Evolutionary conservation across 2,888 invertebrate species (phyloP), one percentile per base, ranked within the genome.

Genomic region (Brachypalpus laphriformis): DNA sequence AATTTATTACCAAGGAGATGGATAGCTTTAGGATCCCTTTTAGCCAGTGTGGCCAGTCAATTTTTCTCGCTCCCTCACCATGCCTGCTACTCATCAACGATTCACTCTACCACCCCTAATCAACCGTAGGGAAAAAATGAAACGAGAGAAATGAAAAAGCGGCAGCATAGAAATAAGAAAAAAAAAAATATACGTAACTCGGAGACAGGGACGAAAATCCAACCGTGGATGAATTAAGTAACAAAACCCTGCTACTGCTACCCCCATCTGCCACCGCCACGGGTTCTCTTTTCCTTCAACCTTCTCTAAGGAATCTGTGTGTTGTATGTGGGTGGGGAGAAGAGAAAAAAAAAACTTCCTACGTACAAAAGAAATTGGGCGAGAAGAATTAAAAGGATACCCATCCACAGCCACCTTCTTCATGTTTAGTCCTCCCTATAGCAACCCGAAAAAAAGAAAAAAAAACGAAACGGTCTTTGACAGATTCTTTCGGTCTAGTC

Each of bases 1-100:
- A 85, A 85, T 85, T 85, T 85, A 85, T 85, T 85, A 85, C 85
- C 85, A 85, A 81, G 85, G 85, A 85, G 85, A 85, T 85, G 85
- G 85, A 85, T 85, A 85, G 85, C 85, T 85, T 85, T 81, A 81
- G 85, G 85, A 85, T 85, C 85, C n/a, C 85, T 85, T 85, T 85
- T 85, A 85, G 85, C 81, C 75, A 85, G 71, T 76, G 80, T 71
- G 85, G 85, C 85, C 85, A 85, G 65, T 85, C 85, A 80, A 80
- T 83, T 68, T 65, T 34, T 31, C 16, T 37, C 40, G 7, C 20
- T 22, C 9, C 57, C 63, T 22, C 51, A 16, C 63, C n/a, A 37
- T 31, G 56, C 37, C 59, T 40, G 54, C 42, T 65, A 70, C 75
- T 85, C 70, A 75, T 81, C 83, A 85, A 66, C 75, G 59, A 65